These are phyloP conservation scores for Homalodisca vitripennis DNA, from an alignment of 1,140 invertebrate genomes.

Conservation along the genomic window DNA sequence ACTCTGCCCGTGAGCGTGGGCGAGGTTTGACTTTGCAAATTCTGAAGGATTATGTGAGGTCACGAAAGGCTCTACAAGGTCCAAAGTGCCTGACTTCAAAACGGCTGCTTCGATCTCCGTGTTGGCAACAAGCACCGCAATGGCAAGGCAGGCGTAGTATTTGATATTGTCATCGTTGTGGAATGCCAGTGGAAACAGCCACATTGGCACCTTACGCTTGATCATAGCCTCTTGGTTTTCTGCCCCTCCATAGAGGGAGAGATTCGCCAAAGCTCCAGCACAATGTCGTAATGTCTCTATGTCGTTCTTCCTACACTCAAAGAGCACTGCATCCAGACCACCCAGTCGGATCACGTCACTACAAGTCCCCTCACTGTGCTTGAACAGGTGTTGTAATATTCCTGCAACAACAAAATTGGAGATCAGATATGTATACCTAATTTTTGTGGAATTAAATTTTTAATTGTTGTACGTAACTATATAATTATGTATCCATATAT, in stretches of 20 bases:
- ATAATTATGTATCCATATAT: too few relatives aligned
- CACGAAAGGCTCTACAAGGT: constrained; percentile 96
- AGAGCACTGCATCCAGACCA: constrained; percentile 86
- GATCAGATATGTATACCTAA: too few relatives aligned
- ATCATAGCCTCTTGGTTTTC: constrained; percentile 99
- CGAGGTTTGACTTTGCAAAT: constrained; percentile 89
- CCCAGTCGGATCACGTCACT: constrained; percentile 85
- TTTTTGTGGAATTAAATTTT: too few relatives aligned
- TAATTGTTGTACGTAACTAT: too few relatives aligned
- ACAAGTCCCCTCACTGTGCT: constrained; percentile 95
- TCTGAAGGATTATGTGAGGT: constrained; percentile 90
- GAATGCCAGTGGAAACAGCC: constrained; percentile 97
- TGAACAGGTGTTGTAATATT: constrained; percentile 96
- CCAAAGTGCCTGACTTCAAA: constrained; percentile 89
- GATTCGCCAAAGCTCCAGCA: constrained; percentile 92
- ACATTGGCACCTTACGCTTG: constrained; percentile 91
- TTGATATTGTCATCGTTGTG: constrained; percentile 95
- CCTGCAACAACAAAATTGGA: constrained; percentile 46
- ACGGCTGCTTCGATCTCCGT: constrained; percentile 98
- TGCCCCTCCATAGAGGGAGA: constrained; percentile 90
- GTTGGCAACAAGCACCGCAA: constrained; percentile 94
- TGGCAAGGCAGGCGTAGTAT: constrained; percentile 98
- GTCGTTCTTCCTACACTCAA: constrained; percentile 93
- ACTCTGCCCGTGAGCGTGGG: constrained; percentile 94
- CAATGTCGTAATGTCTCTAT: constrained; percentile 91